phyloP scores from a whole-genome alignment of 64 coral and sea anemone species.

The Pocillopora verrucosa region DNA sequence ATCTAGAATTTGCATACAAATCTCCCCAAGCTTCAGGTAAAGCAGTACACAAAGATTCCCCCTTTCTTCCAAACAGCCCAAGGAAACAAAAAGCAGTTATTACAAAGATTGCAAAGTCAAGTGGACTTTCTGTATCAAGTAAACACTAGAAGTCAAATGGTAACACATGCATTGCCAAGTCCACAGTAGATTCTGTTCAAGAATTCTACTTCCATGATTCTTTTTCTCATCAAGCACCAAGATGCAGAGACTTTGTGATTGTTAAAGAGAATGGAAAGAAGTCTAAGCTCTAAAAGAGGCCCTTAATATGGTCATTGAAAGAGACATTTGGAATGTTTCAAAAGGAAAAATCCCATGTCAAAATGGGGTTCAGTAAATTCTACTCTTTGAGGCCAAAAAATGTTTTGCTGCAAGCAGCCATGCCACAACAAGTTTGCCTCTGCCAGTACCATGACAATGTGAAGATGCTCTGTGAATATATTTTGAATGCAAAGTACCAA shows the following conservation, averaged over 20 bases:
- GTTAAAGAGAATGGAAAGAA: slow-evolving; percentile 56
- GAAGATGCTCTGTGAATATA: slow-evolving; percentile 54
- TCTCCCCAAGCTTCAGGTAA: slow-evolving; percentile 51
- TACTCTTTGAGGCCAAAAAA: slow-evolving; percentile 58
- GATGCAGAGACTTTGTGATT: slow-evolving; percentile 52
- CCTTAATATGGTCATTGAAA: slow-evolving; percentile 62
- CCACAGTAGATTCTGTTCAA: slow-evolving; percentile 12
- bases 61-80: slow-evolving; percentile 36
- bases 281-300: slow-evolving; percentile 53
- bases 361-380: slow-evolving; percentile 74
- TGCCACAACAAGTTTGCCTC: slow-evolving; percentile 48
- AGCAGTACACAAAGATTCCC: slow-evolving; percentile 42
- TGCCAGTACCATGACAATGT: slow-evolving; percentile 70
- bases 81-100: slow-evolving; percentile 61
- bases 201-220: slow-evolving; percentile 65
- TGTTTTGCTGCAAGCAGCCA: slow-evolving; percentile 56
- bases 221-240: slow-evolving; percentile 61
- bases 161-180: slow-evolving; percentile 36
- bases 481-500: slow-evolving; percentile 38
- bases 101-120: slow-evolving; percentile 38
- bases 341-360: slow-evolving; percentile 56
- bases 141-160: slow-evolving; percentile 3
- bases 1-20: slow-evolving; percentile 32
- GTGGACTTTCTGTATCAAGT: slow-evolving; percentile 30
- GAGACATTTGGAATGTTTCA: slow-evolving; percentile 67